Conservation (phyloP, 2,888 invertebrate species). For the Abscondita cerata region DNA sequence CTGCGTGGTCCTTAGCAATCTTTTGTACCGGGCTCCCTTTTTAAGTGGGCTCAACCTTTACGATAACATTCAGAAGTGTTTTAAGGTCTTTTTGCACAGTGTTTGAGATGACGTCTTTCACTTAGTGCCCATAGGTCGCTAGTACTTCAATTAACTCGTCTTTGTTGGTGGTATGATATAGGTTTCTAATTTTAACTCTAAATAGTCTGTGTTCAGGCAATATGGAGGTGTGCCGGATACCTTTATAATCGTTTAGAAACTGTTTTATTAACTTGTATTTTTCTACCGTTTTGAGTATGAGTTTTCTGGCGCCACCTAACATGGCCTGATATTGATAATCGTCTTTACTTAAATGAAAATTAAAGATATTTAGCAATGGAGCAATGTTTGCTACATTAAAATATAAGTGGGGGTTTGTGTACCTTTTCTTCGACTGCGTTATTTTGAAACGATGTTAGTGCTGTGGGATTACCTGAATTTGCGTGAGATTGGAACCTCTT, state of each 20-base stretch:
- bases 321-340: slow-evolving; percentile 9
- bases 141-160: not conserved
- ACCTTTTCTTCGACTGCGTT: slow-evolving; percentile 8
- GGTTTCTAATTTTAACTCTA: slow-evolving; percentile 10
- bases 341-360: slow-evolving; percentile 4
- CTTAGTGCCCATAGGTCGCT: slow-evolving; percentile 9
- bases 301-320: slow-evolving; percentile 8
- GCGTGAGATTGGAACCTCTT: not conserved
- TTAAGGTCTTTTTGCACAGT: too few relatives aligned
- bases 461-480: slow-evolving; percentile 1
- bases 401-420: slow-evolving; percentile 7
- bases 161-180: slow-evolving; percentile 4
- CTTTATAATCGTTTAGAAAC: not conserved
- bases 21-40: too few relatives aligned
- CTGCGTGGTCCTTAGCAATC: too few relatives aligned
- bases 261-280: slow-evolving; percentile 8
- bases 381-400: slow-evolving; percentile 7
- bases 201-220: slow-evolving; percentile 1
- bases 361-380: slow-evolving; percentile 10
- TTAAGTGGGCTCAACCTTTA: too few relatives aligned
- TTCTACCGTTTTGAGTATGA: slow-evolving; percentile 6
- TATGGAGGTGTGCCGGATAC: slow-evolving; percentile 9
- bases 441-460: not conserved
- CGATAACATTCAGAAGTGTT: too few relatives aligned
- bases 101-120: not conserved